Evolutionary conservation across 2,113 vertebrate genomes (phyloP), one percentile per base, ranked within the genome.

Genomic region (Steatornis caripensis): DNA sequence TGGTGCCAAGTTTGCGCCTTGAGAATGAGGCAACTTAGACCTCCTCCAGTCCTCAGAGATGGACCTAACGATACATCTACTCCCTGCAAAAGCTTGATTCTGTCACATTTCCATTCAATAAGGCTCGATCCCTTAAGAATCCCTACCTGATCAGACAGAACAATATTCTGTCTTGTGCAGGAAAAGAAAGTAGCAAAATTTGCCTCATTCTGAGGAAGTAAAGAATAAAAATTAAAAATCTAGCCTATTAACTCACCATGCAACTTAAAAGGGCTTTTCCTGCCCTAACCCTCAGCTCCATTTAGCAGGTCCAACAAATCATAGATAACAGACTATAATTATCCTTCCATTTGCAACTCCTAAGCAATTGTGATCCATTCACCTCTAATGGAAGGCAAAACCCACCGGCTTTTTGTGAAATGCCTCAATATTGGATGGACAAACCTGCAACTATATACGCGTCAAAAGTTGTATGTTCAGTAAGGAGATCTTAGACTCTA

Each of bases 251-350:
- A 87, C 55, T 16, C 57, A 57, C 19, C 13, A 29, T 8, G 34
- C 22, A 89, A 54, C 87, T 94, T 89, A 93, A 93, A 93, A 93
- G 65, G 77, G 29, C 39, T 96, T 80, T 83, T 89, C 70, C 66
- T 87, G 54, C 46, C 53, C 58, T 92, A 69, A 58, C 65, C 65
- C 54, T 85, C 81, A 77, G 6, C 49, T 95, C 41, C 66, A 77
- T 36, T 96, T 83, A 89, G 49, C 58, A 93, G 68, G 65, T 43
- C 55, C 76, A 94, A 89, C 41, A 92, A 95, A 95, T 87, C 57
- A 84, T 3, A 91, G 70, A 41, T 43, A 95, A 58, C 20, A 3
- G 29, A n/a, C 81, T 80, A 39, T 54, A 96, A 97, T 91, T 90
- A 89, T 54, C 62, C 49, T 66, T 95, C 89, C 77, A 85, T 95